phyloP scores from a whole-genome alignment of 2,113 vertebrate genomes.

The Marmota monax region DNA sequence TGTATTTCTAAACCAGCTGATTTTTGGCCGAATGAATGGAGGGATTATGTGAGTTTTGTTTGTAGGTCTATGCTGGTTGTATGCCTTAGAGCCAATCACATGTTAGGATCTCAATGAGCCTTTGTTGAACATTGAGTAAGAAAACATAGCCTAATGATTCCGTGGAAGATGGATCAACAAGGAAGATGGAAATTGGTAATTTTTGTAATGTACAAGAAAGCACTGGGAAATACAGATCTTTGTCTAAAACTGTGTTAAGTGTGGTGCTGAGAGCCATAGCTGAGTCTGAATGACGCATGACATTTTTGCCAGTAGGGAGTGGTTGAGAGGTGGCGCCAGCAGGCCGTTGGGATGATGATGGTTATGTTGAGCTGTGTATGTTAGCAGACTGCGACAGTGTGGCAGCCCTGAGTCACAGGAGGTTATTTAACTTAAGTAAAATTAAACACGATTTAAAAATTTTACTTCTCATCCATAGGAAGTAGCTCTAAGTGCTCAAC shows the following conservation, averaged over 20 bases:
- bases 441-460: neutral
- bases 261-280: no score
- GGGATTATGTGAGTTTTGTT: neutral
- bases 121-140: neutral
- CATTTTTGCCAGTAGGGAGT: no score
- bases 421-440: neutral
- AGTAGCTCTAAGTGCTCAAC: neutral
- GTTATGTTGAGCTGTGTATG: no score
- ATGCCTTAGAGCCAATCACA: neutral
- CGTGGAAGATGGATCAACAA: neutral
- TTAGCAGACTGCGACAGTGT: no score
- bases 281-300: no score
- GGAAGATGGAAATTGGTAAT: neutral
- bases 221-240: neutral
- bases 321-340: no score
- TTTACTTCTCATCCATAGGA: neutral
- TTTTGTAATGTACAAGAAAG: neutral
- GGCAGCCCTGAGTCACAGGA: neutral
- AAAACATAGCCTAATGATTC: neutral
- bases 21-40: neutral
- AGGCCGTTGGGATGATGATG: no score
- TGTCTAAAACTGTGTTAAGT: neutral
- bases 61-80: neutral
- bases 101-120: neutral
- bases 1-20: neutral